Evolutionary conservation across 2,113 vertebrate species (phyloP).

Genomic region (Polypterus senegalus): DNA sequence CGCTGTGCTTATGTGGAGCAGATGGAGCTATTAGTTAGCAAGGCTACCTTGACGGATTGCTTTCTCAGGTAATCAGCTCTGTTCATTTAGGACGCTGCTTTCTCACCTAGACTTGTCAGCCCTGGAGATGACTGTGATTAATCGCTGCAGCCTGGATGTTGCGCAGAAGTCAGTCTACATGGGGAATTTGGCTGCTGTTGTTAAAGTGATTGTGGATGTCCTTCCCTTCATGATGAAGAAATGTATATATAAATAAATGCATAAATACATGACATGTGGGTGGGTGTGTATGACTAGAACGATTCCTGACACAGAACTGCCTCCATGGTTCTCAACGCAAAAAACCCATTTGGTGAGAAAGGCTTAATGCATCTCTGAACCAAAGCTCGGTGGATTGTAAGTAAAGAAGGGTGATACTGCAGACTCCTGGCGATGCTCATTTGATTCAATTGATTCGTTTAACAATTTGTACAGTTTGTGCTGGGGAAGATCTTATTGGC

Average conservation of each 20-base stretch:
- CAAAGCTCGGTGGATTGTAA: slow-evolving; percentile 23
- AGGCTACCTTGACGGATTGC: slow-evolving; percentile 61
- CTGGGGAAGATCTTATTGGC: neutral
- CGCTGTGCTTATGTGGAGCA: slow-evolving; percentile 41
- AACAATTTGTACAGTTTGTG: neutral
- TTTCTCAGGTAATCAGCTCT: slow-evolving; percentile 76
- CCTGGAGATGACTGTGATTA: slow-evolving; percentile 51
- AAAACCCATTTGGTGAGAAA: slow-evolving; percentile 36
- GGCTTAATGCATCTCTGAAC: slow-evolving; percentile 29
- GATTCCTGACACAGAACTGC: slow-evolving; percentile 29
- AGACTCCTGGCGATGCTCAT: neutral
- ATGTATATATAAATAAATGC: too few species aligned
- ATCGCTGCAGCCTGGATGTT: slow-evolving; percentile 41
- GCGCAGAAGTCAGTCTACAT: slow-evolving; percentile 31
- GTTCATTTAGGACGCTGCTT: slow-evolving; percentile 62
- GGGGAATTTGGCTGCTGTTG: slow-evolving; percentile 14
- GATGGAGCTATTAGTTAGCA: slow-evolving; percentile 61
- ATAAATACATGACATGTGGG: too few species aligned
- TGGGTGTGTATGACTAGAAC: slow-evolving; percentile 24
- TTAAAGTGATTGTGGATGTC: too few species aligned
- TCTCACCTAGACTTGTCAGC: slow-evolving; percentile 48
- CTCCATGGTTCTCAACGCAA: slow-evolving; percentile 33
- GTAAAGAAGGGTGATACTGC: slow-evolving; percentile 20
- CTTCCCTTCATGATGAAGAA: too few species aligned
- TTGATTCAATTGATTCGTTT: neutral